A percentile compares a stretch with the other conserved stretches of the same genome.
Conservation (phyloP, 2,113 vertebrate genomes). For the Clarias magur region DNA sequence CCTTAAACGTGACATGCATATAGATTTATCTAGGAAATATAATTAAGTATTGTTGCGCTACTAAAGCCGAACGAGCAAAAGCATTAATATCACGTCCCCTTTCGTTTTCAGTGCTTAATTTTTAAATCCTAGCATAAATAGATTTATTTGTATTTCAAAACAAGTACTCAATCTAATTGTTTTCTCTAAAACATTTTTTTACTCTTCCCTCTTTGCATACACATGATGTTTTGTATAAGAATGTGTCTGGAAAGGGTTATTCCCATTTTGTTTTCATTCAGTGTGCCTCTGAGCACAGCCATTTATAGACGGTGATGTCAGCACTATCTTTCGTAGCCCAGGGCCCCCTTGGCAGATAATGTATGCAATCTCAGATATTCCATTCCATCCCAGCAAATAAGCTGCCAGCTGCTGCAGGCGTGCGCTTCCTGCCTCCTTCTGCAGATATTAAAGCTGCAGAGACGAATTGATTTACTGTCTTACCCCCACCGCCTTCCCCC, state of each 20-base stretch:
- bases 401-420: constrained; percentile 66
- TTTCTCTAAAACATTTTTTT: neutral
- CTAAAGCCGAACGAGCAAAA: neutral
- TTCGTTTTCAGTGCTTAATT: neutral
- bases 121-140: neutral
- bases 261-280: constrained; percentile 65
- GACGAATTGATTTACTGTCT: constrained; percentile 54
- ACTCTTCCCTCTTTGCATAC: constrained; percentile 1
- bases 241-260: constrained; percentile 65
- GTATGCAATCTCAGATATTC: constrained; percentile 77
- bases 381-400: constrained; percentile 73
- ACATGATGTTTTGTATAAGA: constrained; percentile 28
- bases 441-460: constrained; percentile 57
- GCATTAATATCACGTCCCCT: neutral
- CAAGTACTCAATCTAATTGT: neutral
- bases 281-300: constrained; percentile 69
- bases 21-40: no score
- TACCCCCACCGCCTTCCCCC: constrained; percentile 22
- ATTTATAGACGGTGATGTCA: constrained; percentile 78
- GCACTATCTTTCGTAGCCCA: constrained; percentile 72
- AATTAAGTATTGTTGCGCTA: neutral
- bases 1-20: neutral
- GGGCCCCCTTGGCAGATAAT: constrained; percentile 74
- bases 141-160: constrained; percentile 2
- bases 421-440: constrained; percentile 64